Evolutionary conservation across 2,113 vertebrate genomes (phyloP).

Genomic region (Cyrtonyx montezumae): DNA sequence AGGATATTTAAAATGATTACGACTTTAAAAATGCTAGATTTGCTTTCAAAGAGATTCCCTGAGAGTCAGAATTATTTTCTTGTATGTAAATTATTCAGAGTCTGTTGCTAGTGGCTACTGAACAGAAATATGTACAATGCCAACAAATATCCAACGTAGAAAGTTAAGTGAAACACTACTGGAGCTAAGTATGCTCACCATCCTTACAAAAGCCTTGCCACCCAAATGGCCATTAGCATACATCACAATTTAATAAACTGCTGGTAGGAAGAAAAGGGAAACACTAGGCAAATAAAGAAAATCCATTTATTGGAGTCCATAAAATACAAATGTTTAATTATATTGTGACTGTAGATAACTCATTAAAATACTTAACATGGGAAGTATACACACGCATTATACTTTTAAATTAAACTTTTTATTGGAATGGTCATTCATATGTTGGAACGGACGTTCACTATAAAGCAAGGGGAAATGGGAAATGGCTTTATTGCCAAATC

Average conservation of each 20-base stretch:
- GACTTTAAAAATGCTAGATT: not conserved
- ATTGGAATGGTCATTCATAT: not conserved
- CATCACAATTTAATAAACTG: not conserved
- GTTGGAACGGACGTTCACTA: not conserved
- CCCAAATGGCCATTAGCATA: not conserved
- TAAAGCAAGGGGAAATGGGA: conserved; percentile 6
- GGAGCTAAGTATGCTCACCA: not conserved
- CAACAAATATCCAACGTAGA: not conserved
- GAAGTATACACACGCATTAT: not conserved
- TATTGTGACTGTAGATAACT: not conserved
- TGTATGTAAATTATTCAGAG: not conserved
- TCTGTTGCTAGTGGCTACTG: not conserved
- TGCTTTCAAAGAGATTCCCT: not conserved
- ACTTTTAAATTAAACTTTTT: not conserved
- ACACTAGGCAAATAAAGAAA: not conserved
- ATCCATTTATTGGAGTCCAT: not conserved
- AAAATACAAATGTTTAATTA: not conserved
- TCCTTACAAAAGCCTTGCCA: not conserved
- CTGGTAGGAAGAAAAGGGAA: not conserved
- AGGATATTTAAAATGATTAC: not conserved
- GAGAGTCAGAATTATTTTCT: not conserved
- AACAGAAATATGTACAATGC: not conserved
- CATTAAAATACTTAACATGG: not conserved
- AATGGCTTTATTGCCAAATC: not conserved
- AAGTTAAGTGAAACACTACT: not conserved